A percentile compares a stretch with the other conserved stretches of the same genome.
Conservation (phyloP, 2,797 vertebrate species). For the Scleropages formosus region DNA sequence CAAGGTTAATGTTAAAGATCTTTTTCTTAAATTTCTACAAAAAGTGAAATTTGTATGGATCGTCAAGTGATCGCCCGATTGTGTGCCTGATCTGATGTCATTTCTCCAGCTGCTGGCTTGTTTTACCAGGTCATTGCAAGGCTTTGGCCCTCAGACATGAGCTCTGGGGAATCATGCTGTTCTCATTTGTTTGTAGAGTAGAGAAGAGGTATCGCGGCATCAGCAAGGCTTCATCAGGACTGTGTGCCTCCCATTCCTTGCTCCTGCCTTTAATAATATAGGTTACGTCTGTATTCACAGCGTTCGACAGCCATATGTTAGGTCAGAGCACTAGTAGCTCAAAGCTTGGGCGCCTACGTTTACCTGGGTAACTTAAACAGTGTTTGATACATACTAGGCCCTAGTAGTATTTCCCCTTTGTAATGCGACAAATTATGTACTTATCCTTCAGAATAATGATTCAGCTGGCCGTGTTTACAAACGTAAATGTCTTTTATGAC, state of each 20-base stretch:
- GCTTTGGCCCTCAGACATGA: slow-evolving; percentile 7
- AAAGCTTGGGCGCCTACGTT: no score
- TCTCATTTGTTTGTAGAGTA: slow-evolving; percentile 24
- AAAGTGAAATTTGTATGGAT: slow-evolving; percentile 42
- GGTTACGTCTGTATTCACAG: slow-evolving; percentile 10
- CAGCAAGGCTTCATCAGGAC: neutral
- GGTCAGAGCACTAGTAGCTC: no score
- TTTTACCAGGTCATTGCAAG: neutral
- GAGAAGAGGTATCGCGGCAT: neutral
- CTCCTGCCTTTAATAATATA: neutral
- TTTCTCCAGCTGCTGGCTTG: neutral
- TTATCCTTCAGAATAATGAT: no score
- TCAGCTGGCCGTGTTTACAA: no score
- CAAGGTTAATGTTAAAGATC: slow-evolving; percentile 15
- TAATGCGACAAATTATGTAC: no score
- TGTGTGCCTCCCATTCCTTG: neutral
- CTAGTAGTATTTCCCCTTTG: no score
- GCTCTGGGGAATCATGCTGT: neutral
- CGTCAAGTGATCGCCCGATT: neutral
- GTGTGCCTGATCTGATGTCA: neutral
- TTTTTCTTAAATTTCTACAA: slow-evolving; percentile 33
- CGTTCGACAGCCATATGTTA: slow-evolving; percentile 16
- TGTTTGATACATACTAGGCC: no score
- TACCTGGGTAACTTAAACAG: no score
- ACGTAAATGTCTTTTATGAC: no score